phyloP scores from a whole-genome alignment of 2,113 vertebrate genomes.

The Rhinoderma darwinii region DNA sequence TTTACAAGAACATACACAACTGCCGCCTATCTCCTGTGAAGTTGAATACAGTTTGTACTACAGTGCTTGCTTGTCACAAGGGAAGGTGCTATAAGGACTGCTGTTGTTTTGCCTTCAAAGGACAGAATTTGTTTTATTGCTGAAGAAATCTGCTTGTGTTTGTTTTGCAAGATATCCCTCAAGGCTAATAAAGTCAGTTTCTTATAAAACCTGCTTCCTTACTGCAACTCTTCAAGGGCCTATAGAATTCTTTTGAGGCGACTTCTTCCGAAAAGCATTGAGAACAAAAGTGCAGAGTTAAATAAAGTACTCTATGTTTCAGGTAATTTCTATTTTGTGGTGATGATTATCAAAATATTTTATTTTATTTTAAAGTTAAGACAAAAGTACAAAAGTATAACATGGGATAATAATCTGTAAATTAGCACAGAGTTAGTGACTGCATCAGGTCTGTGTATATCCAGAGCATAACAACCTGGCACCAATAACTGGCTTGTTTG shows the following conservation, averaged over 20 bases:
- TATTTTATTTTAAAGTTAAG: background rate
- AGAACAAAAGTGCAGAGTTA: background rate
- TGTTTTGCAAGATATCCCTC: constrained; percentile 38
- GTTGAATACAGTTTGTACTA: constrained; percentile 33
- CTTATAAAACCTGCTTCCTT: constrained; percentile 39
- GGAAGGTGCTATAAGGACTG: constrained; percentile 35
- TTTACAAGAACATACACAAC: constrained; percentile 1
- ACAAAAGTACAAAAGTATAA: background rate
- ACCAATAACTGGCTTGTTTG: background rate
- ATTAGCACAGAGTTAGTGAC: background rate
- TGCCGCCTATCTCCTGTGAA: constrained; percentile 22
- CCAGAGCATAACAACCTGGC: background rate
- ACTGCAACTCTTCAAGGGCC: background rate
- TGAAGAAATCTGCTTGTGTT: constrained; percentile 44
- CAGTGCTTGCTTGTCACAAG: constrained; percentile 9
- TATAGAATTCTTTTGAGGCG: constrained; percentile 5
- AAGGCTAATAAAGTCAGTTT: constrained; percentile 41
- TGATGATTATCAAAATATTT: background rate
- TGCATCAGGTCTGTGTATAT: background rate
- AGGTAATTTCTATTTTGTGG: background rate
- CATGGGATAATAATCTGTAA: background rate
- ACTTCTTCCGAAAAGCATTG: constrained; percentile 13
- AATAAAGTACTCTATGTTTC: background rate
- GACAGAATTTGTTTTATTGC: constrained; percentile 39
- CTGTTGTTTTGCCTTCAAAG: constrained; percentile 43